A percentile compares a stretch with the other conserved stretches of the same genome.
Evolutionary conservation across 2,113 vertebrate species (phyloP).

Genomic region (Paramisgurnus dabryanus): DNA sequence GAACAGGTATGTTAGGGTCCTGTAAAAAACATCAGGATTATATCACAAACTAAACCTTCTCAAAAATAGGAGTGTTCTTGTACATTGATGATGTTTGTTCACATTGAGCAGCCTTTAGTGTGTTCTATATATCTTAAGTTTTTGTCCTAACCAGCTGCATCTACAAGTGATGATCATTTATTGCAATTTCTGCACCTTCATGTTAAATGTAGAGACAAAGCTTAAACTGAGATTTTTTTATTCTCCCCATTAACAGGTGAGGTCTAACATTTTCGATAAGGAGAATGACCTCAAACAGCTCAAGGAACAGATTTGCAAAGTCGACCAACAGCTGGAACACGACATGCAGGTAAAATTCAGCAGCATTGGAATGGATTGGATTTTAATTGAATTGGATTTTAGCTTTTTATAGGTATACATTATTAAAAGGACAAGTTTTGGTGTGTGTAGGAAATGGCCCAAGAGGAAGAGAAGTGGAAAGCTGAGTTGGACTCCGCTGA

Average conservation of each 20-base stretch:
- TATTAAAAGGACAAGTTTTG: neutral
- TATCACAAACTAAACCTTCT: too few relatives aligned
- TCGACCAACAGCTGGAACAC: conserved; percentile 70
- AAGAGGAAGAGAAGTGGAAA: conserved; percentile 73
- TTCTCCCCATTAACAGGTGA: conserved; percentile 60
- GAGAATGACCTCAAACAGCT: conserved; percentile 72
- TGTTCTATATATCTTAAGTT: too few relatives aligned
- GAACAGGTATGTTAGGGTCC: conserved; percentile 68
- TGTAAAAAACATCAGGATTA: too few relatives aligned
- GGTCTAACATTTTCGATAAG: conserved; percentile 72
- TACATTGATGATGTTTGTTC: too few relatives aligned
- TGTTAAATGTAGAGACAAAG: neutral
- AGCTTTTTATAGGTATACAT: neutral
- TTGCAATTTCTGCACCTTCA: too few relatives aligned
- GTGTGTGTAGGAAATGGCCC: conserved; percentile 65
- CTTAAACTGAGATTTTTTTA: neutral
- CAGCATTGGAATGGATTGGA: too few relatives aligned
- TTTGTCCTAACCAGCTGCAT: too few relatives aligned
- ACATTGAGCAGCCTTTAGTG: too few relatives aligned
- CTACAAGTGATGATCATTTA: too few relatives aligned
- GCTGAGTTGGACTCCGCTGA: conserved; percentile 71
- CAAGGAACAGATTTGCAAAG: conserved; percentile 73
- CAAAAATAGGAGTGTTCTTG: too few relatives aligned
- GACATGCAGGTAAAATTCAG: conserved; percentile 67
- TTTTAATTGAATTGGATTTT: neutral